Evolutionary conservation across 2,888 invertebrate species (phyloP).

Genomic region (Baccha elongata): DNA sequence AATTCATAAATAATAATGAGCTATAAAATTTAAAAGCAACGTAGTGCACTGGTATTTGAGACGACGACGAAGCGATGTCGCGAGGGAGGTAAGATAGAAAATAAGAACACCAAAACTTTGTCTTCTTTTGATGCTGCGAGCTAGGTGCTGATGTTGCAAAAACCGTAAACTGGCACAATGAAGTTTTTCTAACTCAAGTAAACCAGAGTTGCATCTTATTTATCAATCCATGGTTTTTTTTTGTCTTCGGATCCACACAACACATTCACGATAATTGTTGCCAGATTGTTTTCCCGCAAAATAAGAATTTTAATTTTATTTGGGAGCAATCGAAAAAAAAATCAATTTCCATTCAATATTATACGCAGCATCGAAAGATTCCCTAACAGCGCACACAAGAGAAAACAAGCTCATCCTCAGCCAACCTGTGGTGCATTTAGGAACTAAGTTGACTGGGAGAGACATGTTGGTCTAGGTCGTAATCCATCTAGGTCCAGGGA

Average conservation of each 20-base stretch:
- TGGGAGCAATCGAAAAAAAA: too few species aligned
- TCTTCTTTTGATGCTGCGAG: constrained; percentile 7
- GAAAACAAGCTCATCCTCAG: too few species aligned
- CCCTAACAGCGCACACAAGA: too few species aligned
- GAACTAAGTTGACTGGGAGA: too few species aligned
- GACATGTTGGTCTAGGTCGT: too few species aligned
- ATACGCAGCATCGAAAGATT: too few species aligned
- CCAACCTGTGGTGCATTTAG: too few species aligned
- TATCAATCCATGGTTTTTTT: constrained; percentile 36
- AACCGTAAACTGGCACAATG: constrained; percentile 28
- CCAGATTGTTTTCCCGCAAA: constrained; percentile 5
- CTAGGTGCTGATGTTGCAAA: constrained; percentile 44
- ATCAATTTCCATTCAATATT: too few species aligned
- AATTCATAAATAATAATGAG: constrained; percentile 74
- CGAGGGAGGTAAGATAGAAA: background rate
- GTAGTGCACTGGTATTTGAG: background rate
- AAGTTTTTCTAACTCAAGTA: constrained; percentile 12
- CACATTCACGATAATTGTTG: constrained; percentile 3
- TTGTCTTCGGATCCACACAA: constrained; percentile 41
- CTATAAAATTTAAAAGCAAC: constrained; percentile 67
- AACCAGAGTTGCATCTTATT: constrained; percentile 67
- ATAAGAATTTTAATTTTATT: too few species aligned
- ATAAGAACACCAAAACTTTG: constrained; percentile 40
- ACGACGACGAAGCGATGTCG: background rate
- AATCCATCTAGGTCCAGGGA: too few species aligned